Conservation (phyloP, 2,113 vertebrate genomes). For the Pseudorectes ferrugineus region DNA sequence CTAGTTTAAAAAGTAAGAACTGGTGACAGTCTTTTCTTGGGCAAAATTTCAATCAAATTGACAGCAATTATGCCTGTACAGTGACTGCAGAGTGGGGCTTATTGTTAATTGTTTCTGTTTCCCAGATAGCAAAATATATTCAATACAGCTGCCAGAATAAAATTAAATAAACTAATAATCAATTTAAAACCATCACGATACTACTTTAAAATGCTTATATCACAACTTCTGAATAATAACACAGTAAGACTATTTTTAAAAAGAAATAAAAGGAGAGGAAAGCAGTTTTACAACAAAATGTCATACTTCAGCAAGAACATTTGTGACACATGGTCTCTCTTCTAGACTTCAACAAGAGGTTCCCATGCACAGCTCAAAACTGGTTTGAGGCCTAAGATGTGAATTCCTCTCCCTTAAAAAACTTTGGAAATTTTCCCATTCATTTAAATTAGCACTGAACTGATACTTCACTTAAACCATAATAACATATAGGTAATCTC, state of each 20-base stretch:
- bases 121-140: conserved; percentile 8
- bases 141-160: not conserved
- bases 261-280: not conserved
- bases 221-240: not conserved
- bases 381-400: not conserved
- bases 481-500: not conserved
- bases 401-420: not conserved
- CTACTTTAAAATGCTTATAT: not conserved
- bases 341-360: not conserved
- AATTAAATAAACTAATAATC: not conserved
- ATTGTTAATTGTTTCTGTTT: conserved; percentile 39
- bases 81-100: not conserved
- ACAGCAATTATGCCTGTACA: conserved; percentile 34
- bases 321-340: not conserved
- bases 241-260: not conserved
- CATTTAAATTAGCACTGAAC: not conserved
- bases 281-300: not conserved
- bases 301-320: not conserved
- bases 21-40: not conserved
- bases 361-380: not conserved
- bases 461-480: not conserved
- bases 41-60: conserved; percentile 44
- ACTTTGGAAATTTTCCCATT: not conserved
- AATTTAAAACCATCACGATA: not conserved
- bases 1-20: not conserved